Conservation (phyloP, 2,888 invertebrate genomes). For the Calameuta idolon region DNA sequence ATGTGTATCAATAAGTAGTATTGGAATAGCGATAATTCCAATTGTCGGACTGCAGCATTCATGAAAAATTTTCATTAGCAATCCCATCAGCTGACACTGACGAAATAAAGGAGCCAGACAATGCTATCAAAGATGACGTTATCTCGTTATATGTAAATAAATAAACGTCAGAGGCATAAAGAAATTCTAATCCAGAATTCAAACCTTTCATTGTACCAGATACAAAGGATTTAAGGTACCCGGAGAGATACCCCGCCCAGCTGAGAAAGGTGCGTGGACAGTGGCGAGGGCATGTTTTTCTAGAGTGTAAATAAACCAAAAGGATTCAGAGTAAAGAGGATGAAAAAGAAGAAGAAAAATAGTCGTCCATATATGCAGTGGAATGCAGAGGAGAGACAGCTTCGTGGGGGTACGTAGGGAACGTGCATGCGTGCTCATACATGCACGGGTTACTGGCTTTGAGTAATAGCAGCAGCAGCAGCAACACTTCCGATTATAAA, state of each 20-base stretch:
- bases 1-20: not conserved
- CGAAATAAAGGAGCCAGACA: not conserved
- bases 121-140: not conserved
- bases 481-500: conserved; percentile 37
- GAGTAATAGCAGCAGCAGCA: conserved; percentile 13
- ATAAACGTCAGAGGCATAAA: not conserved
- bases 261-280: not conserved
- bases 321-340: not conserved
- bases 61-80: not conserved
- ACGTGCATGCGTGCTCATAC: conserved; percentile 17
- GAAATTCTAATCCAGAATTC: not conserved
- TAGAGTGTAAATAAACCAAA: not conserved
- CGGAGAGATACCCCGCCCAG: not conserved
- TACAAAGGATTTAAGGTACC: not conserved
- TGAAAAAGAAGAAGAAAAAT: not conserved
- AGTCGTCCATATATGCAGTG: conserved; percentile 2
- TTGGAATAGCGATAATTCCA: not conserved
- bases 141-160: not conserved
- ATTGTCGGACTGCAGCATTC: not conserved
- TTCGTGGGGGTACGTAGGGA: conserved; percentile 5
- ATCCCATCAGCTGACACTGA: not conserved
- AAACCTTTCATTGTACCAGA: not conserved
- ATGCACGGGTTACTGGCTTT: conserved; percentile 7
- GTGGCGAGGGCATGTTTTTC: not conserved
- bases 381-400: conserved; percentile 10